Evolutionary conservation across 2,797 vertebrate species (phyloP), one percentile per base, ranked within the genome.

Genomic region (Fistularia commersonii): DNA sequence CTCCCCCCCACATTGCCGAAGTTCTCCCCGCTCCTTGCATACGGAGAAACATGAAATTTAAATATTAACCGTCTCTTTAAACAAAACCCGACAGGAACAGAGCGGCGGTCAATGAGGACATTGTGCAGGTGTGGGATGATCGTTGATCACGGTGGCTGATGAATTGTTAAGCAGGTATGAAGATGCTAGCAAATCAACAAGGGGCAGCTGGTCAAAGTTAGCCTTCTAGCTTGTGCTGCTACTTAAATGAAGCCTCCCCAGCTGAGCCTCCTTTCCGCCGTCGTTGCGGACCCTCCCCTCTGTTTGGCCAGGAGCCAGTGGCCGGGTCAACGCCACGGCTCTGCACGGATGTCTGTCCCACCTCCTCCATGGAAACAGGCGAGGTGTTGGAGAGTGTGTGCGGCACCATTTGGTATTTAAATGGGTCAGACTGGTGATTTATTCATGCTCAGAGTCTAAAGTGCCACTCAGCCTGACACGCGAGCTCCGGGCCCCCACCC

Each of bases 381-480:
- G 62, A 61, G 60, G 53, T 48, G 68, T 64, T 77, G 52, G 79
- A 76, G 66, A 57, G 49, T 61, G 66, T 66, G 38, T 41, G 51
- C 70, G 72, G 48, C 72, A 77, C 72, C 76, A 84, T 86, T 84
- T 85, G 83, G 81, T 82, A 85, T 89, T 88, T 84, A 87, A 88
- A 87, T 88, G 85, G 85, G 80, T 85, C 85, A 86, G 87, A 87
- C 77, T 76, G 79, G 69, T 87, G 83, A 87, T 84, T 86, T 88
- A 89, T 87, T 89, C 84, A 87, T 88, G 84, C 67, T 69, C 70
- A 42, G 71, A 62, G 72, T 85, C 72, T 80, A 82, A 76, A 81
- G 72, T 74, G 67, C 65, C 69, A 74, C 75, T 87, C 79, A 72
- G 75, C 37, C 80, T 79, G 77, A 68, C 76, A 84, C 77, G 48